Evolutionary conservation across 2,888 invertebrate species (phyloP).

Genomic region (Andricus quercusramuli): DNA sequence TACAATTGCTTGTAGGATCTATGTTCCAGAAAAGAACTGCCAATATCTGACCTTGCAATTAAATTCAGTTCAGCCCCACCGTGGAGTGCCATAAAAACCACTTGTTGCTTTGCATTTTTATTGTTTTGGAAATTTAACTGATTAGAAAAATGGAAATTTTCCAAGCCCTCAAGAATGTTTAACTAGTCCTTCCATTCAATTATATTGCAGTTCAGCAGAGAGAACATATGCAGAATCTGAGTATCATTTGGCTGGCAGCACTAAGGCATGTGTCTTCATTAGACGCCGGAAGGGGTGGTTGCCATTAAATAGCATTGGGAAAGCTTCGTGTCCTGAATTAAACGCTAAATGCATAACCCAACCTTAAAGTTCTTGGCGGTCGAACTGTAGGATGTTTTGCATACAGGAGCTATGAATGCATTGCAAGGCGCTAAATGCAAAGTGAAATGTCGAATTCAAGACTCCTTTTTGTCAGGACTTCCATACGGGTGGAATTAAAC

Average conservation of each 20-base stretch:
- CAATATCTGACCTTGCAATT: no score
- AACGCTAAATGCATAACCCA: conserved; percentile 70
- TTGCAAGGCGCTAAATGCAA: conserved; percentile 42
- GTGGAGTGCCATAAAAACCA: no score
- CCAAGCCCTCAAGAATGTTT: no score
- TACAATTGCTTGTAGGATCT: no score
- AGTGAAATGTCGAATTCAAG: conserved; percentile 26
- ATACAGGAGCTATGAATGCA: conserved; percentile 57
- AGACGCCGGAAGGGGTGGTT: conserved; percentile 66
- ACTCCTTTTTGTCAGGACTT: not conserved
- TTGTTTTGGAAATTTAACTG: no score
- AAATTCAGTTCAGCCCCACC: no score
- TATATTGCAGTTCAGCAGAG: conserved; percentile 54
- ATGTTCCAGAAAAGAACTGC: no score
- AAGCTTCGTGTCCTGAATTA: conserved; percentile 70
- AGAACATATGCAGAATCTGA: conserved; percentile 66
- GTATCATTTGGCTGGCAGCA: conserved; percentile 70
- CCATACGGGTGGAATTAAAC: not conserved
- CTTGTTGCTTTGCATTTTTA: no score
- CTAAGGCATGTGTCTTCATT: conserved; percentile 72
- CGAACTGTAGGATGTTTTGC: conserved; percentile 67
- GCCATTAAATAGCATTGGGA: conserved; percentile 70
- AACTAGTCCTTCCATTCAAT: no score
- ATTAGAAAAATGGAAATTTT: no score
- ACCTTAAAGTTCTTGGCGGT: conserved; percentile 61